These are phyloP conservation scores for Dromas ardeola DNA, from an alignment of 2,113 vertebrate species.

Conservation along the genomic window DNA sequence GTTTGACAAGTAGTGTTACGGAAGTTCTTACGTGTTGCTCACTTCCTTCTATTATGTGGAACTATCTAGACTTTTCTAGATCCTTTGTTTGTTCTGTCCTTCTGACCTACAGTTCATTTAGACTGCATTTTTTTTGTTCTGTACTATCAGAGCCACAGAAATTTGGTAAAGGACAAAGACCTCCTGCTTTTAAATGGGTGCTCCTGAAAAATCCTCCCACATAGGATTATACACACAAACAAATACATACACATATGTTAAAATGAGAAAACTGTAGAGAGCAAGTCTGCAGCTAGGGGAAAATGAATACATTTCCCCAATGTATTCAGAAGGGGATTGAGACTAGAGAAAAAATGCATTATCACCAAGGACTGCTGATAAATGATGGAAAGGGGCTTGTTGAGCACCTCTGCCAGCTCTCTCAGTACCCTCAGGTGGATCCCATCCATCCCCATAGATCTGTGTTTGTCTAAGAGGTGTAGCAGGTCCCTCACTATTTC, in stretches of 20 bases:
- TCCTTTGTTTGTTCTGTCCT: background rate
- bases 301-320: background rate
- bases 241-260: fast-evolving
- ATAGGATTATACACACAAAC: fast-evolving
- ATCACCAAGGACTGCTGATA: background rate
- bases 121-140: background rate
- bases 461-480: background rate
- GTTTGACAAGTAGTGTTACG: background rate
- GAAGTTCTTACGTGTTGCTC: background rate
- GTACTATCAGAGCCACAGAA: background rate
- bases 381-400: background rate
- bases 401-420: background rate
- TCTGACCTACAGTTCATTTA: background rate
- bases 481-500: background rate
- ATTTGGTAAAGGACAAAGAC: background rate
- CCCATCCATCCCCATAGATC: background rate
- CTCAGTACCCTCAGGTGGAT: background rate
- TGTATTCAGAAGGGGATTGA: background rate
- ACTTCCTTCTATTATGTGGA: background rate
- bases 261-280: background rate
- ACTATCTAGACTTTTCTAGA: background rate
- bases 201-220: background rate
- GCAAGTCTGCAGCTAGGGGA: background rate
- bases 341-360: background rate
- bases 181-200: background rate